These are phyloP conservation scores for Rutpela maculata DNA, from an alignment of 2,888 invertebrate genomes.

Conservation along the genomic window DNA sequence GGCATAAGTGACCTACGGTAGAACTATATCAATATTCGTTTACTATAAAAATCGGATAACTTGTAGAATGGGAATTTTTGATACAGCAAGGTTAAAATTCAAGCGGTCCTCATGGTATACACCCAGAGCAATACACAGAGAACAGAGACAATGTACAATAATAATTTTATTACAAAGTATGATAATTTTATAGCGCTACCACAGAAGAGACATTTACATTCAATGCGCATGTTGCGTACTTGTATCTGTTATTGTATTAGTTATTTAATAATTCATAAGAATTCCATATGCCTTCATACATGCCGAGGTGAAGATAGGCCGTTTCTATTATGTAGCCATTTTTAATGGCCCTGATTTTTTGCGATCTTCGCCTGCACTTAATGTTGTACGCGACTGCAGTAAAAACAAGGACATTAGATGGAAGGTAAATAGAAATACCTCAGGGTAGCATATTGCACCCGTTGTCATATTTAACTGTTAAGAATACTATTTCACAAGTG, in stretches of 20 bases:
- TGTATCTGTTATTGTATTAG: conserved; percentile 35
- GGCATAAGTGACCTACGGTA: too few relatives aligned
- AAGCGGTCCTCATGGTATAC: background rate
- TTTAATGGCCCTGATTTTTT: conserved; percentile 27
- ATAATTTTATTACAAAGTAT: conserved; percentile 36
- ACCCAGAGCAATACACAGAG: conserved; percentile 8
- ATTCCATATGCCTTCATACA: conserved; percentile 13
- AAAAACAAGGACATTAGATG: background rate
- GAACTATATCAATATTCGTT: too few relatives aligned
- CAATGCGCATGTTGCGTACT: conserved; percentile 38
- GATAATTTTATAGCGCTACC: conserved; percentile 34
- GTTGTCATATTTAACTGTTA: background rate
- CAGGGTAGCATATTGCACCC: background rate
- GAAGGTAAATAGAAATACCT: background rate
- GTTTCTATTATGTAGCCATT: conserved; percentile 24
- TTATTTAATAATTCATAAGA: conserved; percentile 41
- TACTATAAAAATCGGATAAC: too few relatives aligned
- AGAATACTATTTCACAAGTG: too few relatives aligned
- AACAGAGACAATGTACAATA: conserved; percentile 27
- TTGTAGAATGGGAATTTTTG: too few relatives aligned
- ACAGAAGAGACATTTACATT: conserved; percentile 36
- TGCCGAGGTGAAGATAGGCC: conserved; percentile 20
- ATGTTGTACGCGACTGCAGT: background rate
- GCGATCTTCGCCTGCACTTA: background rate
- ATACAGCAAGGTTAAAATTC: background rate